These are phyloP conservation scores for Diloba caeruleocephala DNA, from an alignment of 2,888 invertebrate genomes.

Conservation along the genomic window DNA sequence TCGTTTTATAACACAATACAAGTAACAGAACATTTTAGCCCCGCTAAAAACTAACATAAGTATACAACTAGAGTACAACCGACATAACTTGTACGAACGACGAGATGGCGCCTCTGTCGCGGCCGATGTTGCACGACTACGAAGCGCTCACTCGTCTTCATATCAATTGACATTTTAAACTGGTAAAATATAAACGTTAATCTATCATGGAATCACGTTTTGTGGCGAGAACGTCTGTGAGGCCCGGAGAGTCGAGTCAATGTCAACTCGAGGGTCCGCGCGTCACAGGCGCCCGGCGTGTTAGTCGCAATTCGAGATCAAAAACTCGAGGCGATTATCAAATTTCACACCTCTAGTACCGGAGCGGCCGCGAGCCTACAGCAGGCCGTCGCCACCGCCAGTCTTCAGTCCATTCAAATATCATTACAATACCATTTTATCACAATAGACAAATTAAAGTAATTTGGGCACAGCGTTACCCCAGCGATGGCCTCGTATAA, in stretches of 20 bases:
- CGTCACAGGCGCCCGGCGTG: conserved; percentile 30
- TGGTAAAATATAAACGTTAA: conserved; percentile 80
- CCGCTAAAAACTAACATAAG: conserved; percentile 79
- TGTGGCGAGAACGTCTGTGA: conserved; percentile 38
- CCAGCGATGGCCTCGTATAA: conserved; percentile 65
- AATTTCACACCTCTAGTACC: conserved; percentile 56
- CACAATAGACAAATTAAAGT: conserved; percentile 67
- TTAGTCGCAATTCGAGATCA: conserved; percentile 82
- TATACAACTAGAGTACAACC: conserved; percentile 81
- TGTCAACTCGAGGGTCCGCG: too few relatives aligned
- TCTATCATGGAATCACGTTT: conserved; percentile 79
- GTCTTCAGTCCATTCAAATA: conserved; percentile 55
- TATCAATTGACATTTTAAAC: conserved; percentile 79
- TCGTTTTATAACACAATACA: conserved; percentile 78
- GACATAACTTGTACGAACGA: conserved; percentile 69
- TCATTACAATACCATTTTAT: conserved; percentile 63
- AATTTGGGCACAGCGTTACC: conserved; percentile 57
- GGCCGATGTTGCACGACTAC: conserved; percentile 40
- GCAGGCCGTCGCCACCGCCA: conserved; percentile 29
- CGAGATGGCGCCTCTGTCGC: conserved; percentile 52
- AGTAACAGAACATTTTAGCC: conserved; percentile 79
- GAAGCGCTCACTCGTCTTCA: conserved; percentile 62
- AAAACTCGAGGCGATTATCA: conserved; percentile 64
- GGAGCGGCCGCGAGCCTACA: conserved; percentile 11
- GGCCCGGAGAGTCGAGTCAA: conserved; percentile 6